Conservation (phyloP, 2,888 invertebrate species). For the Mesorhabditis spiculigera region DNA sequence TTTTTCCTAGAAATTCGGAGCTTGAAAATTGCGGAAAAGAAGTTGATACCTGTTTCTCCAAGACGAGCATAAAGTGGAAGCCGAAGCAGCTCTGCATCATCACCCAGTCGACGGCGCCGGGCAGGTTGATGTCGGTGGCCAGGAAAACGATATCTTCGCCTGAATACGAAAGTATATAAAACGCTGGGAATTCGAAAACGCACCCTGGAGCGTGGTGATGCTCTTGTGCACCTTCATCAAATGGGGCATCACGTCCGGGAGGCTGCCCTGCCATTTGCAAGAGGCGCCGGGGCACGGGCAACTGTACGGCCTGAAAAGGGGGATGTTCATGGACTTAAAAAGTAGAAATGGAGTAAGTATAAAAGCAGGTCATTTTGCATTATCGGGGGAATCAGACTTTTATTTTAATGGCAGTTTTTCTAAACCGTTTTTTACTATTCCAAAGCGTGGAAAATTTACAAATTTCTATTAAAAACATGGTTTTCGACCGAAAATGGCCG, state of each 20-base stretch:
- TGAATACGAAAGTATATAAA: slow-evolving; percentile 46
- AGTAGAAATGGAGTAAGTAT: too few species aligned
- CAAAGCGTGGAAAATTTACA: too few species aligned
- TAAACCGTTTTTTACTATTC: too few species aligned
- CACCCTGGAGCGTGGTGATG: slow-evolving; percentile 91
- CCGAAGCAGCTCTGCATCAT: slow-evolving; percentile 99
- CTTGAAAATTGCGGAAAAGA: background rate
- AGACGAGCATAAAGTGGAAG: slow-evolving; percentile 96
- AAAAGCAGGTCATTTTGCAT: too few species aligned
- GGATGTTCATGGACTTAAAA: too few species aligned
- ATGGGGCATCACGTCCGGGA: slow-evolving; percentile 98
- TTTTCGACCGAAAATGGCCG: too few species aligned
- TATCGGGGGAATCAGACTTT: too few species aligned
- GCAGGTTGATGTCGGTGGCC: slow-evolving; percentile 97
- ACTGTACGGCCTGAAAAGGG: slow-evolving; percentile 76
- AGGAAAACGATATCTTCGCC: slow-evolving; percentile 98
- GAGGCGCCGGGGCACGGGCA: slow-evolving; percentile 99
- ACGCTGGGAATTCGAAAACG: slow-evolving; percentile 6
- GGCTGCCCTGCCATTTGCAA: slow-evolving; percentile 96
- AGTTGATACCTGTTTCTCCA: slow-evolving; percentile 67
- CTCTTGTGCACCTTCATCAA: slow-evolving; percentile 85
- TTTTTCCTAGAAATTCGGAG: slow-evolving; percentile 71
- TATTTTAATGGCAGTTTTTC: too few species aligned
- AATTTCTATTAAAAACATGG: too few species aligned
- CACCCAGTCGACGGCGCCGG: slow-evolving; percentile 69